Base-by-base conservation (phyloP, 2,113 vertebrate genomes). In the Embiotoca jacksoni region DNA sequence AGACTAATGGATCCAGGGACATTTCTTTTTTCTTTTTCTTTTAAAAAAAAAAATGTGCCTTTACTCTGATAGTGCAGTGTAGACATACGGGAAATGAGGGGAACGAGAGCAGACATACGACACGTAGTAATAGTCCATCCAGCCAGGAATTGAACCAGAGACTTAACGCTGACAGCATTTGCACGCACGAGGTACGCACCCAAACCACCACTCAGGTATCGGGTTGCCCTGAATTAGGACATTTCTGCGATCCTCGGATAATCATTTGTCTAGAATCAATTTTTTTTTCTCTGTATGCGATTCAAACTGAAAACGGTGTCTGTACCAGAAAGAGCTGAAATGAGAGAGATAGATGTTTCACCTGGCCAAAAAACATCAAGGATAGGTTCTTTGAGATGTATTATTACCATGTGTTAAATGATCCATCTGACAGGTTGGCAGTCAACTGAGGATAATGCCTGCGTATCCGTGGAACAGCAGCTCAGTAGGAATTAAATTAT, bases 391-490 rank as follows among this genome's bases (percentile, higher is more conserved):
- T 82, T 77, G 3, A 49, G 60, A 79, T 68, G 16, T 77, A 30
- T 53, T 6, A 57, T 32, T 47, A 32, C 63, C 54, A 50, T 55
- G 49, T 53, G 31, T 31, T 53, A 36, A 71, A 65, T 68, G 44
- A 75, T 77, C 66, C 65, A 71, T 81, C 73, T 74, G 78, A 78
- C 46, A 62, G 33, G 35, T 36, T 69, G 46, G 35, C 76, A 72
- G n/a, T 32, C 10, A 39, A 4, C 37, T 47, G 68, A 61, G 67
- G 16, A 59, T 41, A 72, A 54, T 74, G 69, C 59, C 63, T 76
- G 41, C 53, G 30, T 59, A 31, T 68, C 50, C 56, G 30, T 37
- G 41, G 57, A 75, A 15, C 31, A 61, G 11, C 35, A 53, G 5
- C 33, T 11, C 14, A 68, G 23, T 2, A 6, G 5, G 3, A 32